Base-by-base conservation (phyloP, 2,113 vertebrate species). In the Isichthys henryi region DNA sequence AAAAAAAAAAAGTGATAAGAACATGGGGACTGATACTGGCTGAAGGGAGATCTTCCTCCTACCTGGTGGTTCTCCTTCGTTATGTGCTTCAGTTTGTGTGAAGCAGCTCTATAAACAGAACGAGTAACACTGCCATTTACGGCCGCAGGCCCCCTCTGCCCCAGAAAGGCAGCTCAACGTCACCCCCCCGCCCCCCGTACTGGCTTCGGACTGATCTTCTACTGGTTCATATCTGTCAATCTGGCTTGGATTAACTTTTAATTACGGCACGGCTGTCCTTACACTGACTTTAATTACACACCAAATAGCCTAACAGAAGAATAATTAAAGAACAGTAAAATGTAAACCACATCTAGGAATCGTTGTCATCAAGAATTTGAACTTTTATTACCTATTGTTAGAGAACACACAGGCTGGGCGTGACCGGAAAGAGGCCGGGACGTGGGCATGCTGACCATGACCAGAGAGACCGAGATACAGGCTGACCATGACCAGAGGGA, bases 201-300 rank as follows among this genome's bases (percentile, higher is more conserved):
- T 88, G 86, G 89, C 86, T 88, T 90, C 87, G 87, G 85, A 70
- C 86, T 90, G 21, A 74, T 88, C 89, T 52, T 88, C 86, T 39
- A 83, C 86, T 88, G 86, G 89, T 49, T 87, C 85, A 77, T 90
- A 90, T 90, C 89, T 90, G 89, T 90, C 89, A 90, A 87, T 87
- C 89, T 90, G 89, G 84, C 89, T 35, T 87, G 89, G 89, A 90
- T 90, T 90, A 87, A 90, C 74, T 90, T 90, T 90, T 90, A 87
- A 90, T 90, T 90, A 90, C 23, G 31, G 89, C 48, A 80, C 27
- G 84, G 89, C 84, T 87, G 85, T 87, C 84, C 89, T 86, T 89
- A 87, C 45, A 87, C 83, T 89, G 89, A 89, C 89, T 87, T 87
- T 90, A 90, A 90, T 90, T 90, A 90, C 84, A 74, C 89, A 87